Base-by-base conservation (phyloP, 2,797 vertebrate species). In the Notolepis coatsorum region DNA sequence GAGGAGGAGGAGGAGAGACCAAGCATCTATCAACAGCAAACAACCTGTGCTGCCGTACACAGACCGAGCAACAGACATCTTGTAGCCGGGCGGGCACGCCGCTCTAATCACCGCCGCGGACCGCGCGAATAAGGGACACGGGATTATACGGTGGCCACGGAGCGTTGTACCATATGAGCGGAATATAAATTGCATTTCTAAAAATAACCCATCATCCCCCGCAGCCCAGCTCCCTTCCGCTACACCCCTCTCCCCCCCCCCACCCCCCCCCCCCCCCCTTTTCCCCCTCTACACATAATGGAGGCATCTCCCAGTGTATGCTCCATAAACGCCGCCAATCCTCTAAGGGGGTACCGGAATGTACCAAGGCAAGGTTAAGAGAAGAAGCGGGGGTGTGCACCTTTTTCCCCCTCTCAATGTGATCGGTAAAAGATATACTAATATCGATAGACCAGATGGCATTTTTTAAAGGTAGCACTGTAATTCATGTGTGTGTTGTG, bases 291-390 rank as follows among this genome's bases (percentile, higher is more conserved):
- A n/a, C 76, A 72, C 71, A 39, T 84, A 78, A 81, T 41, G 85
- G 86, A 83, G 79, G 84, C 88, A 85, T 90, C 83, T 80, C 65
- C 71, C 66, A 56, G 81, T 75, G 80, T 88, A 84, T 80, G 84
- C 87, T 91, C 84, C 85, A 88, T 86, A 89, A 89, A 89, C n/a
- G 82, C 86, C 84, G n/a, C n/a, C 82, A 80, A 61, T 69, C 69
- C 86, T 84, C 81, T 2, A 67, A 79, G 84, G 83, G 84, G 84
- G 80, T n/a, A 56, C 84, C 78, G 88, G 90, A 89, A 85, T 84
- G 84, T 91, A 88, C 90, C 88, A 91, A 89, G 53, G 86, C 88
- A 89, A 89, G 88, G 85, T 91, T 88, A 88, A 81, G 73, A 84
- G 61, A 72, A 56, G 76, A 65, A 67, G 70, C 78, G 71, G 79